Conservation (phyloP, 2,797 vertebrate species). For the Liasis olivaceus region DNA sequence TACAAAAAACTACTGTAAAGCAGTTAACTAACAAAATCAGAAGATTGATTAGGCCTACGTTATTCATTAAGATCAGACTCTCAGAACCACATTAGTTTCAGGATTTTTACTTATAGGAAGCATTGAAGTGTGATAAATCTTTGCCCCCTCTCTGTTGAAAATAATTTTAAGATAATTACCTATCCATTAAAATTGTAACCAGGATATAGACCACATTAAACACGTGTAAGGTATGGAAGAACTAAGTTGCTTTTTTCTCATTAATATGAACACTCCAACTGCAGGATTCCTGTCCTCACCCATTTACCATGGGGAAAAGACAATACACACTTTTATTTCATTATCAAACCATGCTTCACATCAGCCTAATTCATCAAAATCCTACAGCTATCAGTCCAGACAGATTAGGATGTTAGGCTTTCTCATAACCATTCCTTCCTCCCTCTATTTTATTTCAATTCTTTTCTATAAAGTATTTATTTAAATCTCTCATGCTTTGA, state of each 20-base stretch:
- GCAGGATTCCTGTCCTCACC: not conserved
- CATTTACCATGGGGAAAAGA: not conserved
- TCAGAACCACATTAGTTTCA: too few species aligned
- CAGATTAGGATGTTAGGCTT: constrained; percentile 46
- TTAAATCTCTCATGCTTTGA: constrained; percentile 53
- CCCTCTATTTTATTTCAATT: constrained; percentile 36
- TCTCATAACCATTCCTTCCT: constrained; percentile 8
- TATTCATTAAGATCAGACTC: constrained; percentile 30
- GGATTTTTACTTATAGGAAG: constrained; percentile 1
- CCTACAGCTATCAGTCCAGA: constrained; percentile 48
- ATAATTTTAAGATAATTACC: not conserved
- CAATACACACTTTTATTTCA: not conserved
- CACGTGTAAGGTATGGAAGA: not conserved
- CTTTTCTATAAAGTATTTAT: constrained; percentile 56
- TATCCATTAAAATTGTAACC: not conserved
- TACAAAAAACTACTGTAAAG: not conserved
- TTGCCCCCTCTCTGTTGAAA: not conserved
- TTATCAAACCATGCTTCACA: constrained; percentile 12
- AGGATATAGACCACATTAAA: not conserved
- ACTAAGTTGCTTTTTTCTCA: not conserved
- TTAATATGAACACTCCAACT: not conserved
- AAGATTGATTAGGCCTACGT: not conserved
- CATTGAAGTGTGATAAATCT: not conserved
- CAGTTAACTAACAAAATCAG: constrained; percentile 21
- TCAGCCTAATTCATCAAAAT: constrained; percentile 37